Percentiles rank a stretch among this genome's conserved stretches.
phyloP scores from a whole-genome alignment of 2,113 vertebrate genomes.

The Esox niger region DNA sequence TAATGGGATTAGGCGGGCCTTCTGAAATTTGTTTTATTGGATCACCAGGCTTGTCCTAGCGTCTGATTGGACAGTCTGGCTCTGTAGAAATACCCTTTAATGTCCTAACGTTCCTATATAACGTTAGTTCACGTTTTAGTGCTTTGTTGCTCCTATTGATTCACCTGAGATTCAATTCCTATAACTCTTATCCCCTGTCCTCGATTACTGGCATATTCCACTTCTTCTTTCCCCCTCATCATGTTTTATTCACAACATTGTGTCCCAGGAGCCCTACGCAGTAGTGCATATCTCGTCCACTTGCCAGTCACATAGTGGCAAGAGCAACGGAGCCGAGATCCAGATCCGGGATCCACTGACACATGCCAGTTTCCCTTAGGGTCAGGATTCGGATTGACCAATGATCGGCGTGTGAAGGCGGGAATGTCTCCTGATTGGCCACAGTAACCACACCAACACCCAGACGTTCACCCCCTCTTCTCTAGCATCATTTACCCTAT shows the following conservation, averaged over 20 bases:
- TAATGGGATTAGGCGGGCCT: slow-evolving; percentile 52
- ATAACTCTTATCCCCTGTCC: slow-evolving; percentile 50
- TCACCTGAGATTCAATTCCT: slow-evolving; percentile 56
- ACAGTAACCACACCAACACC: too few species aligned
- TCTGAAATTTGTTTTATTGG: slow-evolving; percentile 33
- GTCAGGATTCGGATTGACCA: too few species aligned
- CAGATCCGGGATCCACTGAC: neutral
- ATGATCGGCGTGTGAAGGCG: too few species aligned
- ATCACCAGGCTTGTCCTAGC: slow-evolving; percentile 8
- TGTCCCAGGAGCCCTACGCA: too few species aligned
- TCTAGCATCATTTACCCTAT: too few species aligned
- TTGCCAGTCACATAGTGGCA: slow-evolving; percentile 22
- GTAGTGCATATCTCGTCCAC: slow-evolving; percentile 7
- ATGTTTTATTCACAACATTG: slow-evolving; percentile 50
- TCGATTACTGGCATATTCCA: slow-evolving; percentile 18
- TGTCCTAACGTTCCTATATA: slow-evolving; percentile 56
- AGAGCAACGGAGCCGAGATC: neutral
- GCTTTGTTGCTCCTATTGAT: slow-evolving; percentile 64
- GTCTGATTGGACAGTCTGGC: slow-evolving; percentile 38
- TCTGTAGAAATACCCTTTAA: slow-evolving; percentile 30
- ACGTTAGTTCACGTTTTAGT: slow-evolving; percentile 52
- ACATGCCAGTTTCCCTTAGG: too few species aligned
- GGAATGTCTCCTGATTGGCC: too few species aligned
- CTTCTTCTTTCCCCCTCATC: slow-evolving; percentile 10
- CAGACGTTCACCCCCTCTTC: too few species aligned